Base-by-base conservation (phyloP, 2,888 invertebrate genomes). In the Gasteruption jaculator region DNA sequence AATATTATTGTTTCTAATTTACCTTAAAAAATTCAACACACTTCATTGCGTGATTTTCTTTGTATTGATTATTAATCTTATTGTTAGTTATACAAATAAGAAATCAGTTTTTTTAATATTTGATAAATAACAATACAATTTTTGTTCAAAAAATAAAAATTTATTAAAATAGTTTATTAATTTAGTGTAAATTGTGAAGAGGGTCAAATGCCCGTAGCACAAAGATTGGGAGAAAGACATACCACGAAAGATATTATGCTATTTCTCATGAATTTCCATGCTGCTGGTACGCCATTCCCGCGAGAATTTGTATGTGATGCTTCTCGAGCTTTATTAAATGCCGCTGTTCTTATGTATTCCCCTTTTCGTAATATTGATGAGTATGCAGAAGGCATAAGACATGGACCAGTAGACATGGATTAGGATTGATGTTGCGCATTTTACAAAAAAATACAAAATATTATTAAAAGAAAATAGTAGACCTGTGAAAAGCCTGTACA, bases 171-270 rank as follows among this genome's bases (percentile, higher is more conserved):
- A n/a, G n/a, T 19, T n/a, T 34, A 22, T 34, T 5, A 25, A n/a
- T 21, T 16, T 15, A 38, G 37, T 3, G 20, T 38, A n/a, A 21
- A 38, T 11, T 34, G 22, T 24, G 20, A 18, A 6, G n/a, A 15
- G 10, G 20, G 38, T 2, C 38, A 43, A 20, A 34, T 34, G 19
- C 22, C 35, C 3, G 22, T 41, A 3, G 19, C 20, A 4, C 41
- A 45, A 18, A 41, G 40, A 38, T 7, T 47, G 3, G 22, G 30
- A 11, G 43, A 47, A 27, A 25, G 25, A 8, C 43, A 44, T 11
- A 33, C 43, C 11, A 30, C 41, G 7, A 30, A 34, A n/a, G 37
- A 43, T 20, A 27, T 47, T 8, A 12, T 15, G 8, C 27, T 38
- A 7, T 46, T 42, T 32, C 15, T 46, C 4, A 15, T 35, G 4